phyloP scores from a whole-genome alignment of 2,888 invertebrate genomes.

The Invenusta paracnida region DNA sequence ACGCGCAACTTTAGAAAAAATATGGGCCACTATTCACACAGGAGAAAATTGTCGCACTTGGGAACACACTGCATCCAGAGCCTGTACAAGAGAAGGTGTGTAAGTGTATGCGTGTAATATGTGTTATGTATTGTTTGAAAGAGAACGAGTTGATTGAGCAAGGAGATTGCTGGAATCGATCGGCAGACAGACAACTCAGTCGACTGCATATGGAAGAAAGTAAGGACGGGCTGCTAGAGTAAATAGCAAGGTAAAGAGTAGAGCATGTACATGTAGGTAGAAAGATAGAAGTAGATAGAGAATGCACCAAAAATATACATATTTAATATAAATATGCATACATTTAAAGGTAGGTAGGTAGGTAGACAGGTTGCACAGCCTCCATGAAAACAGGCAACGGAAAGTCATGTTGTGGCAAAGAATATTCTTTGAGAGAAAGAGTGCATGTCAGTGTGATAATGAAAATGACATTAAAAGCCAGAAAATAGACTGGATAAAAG shows the following conservation, averaged over 20 bases:
- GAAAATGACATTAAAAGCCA: background rate
- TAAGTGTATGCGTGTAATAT: no score
- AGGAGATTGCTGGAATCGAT: background rate
- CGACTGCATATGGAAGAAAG: no score
- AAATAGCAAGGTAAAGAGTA: background rate
- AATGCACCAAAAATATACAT: background rate
- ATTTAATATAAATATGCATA: slow-evolving; percentile 7
- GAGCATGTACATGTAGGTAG: slow-evolving; percentile 15
- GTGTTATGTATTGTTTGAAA: no score
- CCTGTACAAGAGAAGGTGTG: no score
- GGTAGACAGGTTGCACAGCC: slow-evolving; percentile 1
- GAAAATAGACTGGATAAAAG: background rate
- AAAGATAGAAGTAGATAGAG: slow-evolving; percentile 16
- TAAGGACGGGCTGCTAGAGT: no score
- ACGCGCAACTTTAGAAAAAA: no score
- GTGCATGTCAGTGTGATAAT: background rate
- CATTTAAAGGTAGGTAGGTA: no score
- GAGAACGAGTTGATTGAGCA: slow-evolving; percentile 9
- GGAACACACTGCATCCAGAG: no score
- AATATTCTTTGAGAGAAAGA: background rate
- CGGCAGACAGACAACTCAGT: background rate
- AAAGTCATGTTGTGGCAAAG: slow-evolving; percentile 17
- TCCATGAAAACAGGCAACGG: background rate
- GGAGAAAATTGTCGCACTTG: no score
- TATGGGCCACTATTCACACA: no score